Conservation (phyloP, 1,140 invertebrate species). For the Brachionus rubens region DNA sequence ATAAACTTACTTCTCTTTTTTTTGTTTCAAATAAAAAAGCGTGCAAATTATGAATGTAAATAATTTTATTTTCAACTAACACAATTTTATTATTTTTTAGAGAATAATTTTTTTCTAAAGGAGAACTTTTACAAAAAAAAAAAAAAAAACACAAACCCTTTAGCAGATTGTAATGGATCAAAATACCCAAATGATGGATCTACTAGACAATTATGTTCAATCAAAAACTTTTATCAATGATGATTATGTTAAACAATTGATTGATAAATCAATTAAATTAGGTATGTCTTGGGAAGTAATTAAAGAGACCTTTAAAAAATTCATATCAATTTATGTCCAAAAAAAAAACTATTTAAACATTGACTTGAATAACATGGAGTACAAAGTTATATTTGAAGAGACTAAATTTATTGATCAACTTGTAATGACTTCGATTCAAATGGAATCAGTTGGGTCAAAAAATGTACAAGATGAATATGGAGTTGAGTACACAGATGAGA, state of each 20-base stretch:
- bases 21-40: too few species aligned
- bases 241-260: neutral
- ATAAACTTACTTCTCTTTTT: too few species aligned
- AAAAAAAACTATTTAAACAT: constrained; percentile 23
- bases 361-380: neutral
- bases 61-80: too few species aligned
- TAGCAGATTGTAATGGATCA: neutral
- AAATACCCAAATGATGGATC: neutral
- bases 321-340: neutral
- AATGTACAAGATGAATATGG: neutral
- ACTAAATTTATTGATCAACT: constrained; percentile 29
- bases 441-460: neutral
- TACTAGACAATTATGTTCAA: neutral
- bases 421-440: constrained; percentile 8
- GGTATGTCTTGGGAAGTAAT: constrained; percentile 14
- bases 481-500: neutral
- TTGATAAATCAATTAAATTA: constrained; percentile 20
- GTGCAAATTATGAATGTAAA: too few species aligned
- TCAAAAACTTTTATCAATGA: neutral
- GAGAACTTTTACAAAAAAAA: too few species aligned
- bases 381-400: neutral
- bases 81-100: too few species aligned
- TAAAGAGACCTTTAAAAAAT: constrained; percentile 14
- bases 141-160: too few species aligned
- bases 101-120: too few species aligned